Percentiles rank a stretch among this genome's conserved stretches.
These are phyloP conservation scores for Ctenomys sociabilis DNA, from an alignment of 2,113 vertebrate species.

Conservation along the genomic window DNA sequence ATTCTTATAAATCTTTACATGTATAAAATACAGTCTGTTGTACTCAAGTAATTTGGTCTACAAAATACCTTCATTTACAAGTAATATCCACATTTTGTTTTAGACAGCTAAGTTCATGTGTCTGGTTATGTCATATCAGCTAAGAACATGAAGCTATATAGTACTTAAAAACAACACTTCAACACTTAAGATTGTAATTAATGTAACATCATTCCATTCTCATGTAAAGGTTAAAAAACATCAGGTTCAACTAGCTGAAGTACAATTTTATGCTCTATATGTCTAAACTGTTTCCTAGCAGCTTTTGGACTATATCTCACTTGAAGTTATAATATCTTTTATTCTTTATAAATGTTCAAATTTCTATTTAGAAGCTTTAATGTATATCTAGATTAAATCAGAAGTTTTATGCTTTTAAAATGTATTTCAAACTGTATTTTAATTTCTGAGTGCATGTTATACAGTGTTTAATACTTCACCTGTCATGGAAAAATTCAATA, in stretches of 20 bases:
- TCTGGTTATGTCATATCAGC: constrained; percentile 64
- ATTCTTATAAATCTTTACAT: constrained; percentile 65
- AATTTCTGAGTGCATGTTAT: constrained; percentile 70
- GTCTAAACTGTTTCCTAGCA: constrained; percentile 7
- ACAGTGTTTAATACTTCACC: constrained; percentile 69
- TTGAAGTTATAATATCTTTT: constrained; percentile 51
- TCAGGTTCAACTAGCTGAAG: constrained; percentile 64
- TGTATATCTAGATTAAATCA: constrained; percentile 67
- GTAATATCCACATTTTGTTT: constrained; percentile 70
- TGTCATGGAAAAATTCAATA: constrained; percentile 73
- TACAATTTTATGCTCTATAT: constrained; percentile 64
- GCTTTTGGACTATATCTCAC: constrained; percentile 59
- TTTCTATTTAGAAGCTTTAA: constrained; percentile 67
- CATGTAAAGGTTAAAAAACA: constrained; percentile 59
- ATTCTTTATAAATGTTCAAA: constrained; percentile 71
- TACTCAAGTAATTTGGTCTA: constrained; percentile 64
- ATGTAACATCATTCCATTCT: constrained; percentile 56
- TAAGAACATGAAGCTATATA: constrained; percentile 36
- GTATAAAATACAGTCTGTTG: constrained; percentile 66
- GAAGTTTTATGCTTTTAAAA: constrained; percentile 65
- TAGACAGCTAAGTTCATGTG: not conserved
- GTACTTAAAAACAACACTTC: constrained; percentile 64
- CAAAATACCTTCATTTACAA: constrained; percentile 64
- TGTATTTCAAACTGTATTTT: constrained; percentile 66
- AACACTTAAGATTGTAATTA: constrained; percentile 75